These are phyloP conservation scores for Mamestra configurata DNA, from an alignment of 1,140 invertebrate species.

Conservation along the genomic window DNA sequence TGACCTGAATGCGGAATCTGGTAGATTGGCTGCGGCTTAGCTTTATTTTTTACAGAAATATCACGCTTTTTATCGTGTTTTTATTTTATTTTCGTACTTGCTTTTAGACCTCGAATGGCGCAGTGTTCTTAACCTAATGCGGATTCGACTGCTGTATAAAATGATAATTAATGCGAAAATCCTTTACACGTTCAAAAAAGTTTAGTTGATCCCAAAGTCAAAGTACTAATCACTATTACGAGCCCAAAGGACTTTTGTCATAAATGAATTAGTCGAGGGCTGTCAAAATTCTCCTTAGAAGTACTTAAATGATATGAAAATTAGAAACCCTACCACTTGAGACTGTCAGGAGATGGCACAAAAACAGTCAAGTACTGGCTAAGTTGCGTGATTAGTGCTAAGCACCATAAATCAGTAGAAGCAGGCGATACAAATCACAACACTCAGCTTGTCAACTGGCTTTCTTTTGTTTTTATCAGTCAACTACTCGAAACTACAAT, in stretches of 20 bases:
- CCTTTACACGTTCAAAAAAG: neutral
- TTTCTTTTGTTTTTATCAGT: neutral
- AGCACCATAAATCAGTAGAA: neutral
- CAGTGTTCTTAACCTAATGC: neutral
- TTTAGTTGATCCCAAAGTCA: neutral
- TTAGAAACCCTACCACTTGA: conserved; percentile 15
- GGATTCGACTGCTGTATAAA: neutral
- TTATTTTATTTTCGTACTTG: neutral
- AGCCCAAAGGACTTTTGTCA: neutral
- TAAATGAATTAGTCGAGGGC: neutral
- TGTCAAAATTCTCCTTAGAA: conserved; percentile 22
- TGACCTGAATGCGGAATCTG: conserved; percentile 45
- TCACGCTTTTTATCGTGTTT: neutral
- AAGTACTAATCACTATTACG: neutral
- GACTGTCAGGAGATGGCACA: neutral
- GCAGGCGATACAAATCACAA: conserved; percentile 11
- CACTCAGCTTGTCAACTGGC: neutral
- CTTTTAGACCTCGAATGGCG: neutral
- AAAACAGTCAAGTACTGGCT: neutral
- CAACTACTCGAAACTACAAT: too few species aligned
- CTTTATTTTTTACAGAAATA: conserved; percentile 1
- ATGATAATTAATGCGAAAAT: neutral
- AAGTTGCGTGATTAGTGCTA: neutral
- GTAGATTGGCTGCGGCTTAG: neutral
- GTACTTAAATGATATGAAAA: neutral